Evolutionary conservation across 2,888 invertebrate species (phyloP).

Genomic region (Lamellibrachia columna): DNA sequence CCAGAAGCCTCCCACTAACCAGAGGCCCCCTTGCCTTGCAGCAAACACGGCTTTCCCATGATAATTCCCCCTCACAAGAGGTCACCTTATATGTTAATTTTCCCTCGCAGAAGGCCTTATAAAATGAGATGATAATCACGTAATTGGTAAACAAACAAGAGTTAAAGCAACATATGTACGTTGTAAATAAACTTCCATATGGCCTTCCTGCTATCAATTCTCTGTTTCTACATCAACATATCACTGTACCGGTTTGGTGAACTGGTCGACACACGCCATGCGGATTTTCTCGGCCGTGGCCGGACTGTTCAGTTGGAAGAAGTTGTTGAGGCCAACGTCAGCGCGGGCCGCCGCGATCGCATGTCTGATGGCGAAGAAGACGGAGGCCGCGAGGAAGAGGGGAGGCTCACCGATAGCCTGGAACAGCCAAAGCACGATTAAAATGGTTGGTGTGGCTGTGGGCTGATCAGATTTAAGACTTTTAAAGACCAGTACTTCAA

Average conservation of each 20-base stretch:
- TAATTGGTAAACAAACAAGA: too few relatives aligned
- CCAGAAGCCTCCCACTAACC: too few relatives aligned
- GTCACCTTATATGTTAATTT: too few relatives aligned
- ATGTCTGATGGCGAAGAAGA: slow-evolving; percentile 85
- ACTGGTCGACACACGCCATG: slow-evolving; percentile 86
- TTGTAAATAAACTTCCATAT: neutral
- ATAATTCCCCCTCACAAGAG: too few relatives aligned
- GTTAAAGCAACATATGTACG: neutral
- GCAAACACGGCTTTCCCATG: too few relatives aligned
- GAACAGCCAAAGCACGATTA: slow-evolving; percentile 47
- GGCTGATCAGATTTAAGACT: too few relatives aligned
- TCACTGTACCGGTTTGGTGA: slow-evolving; percentile 76
- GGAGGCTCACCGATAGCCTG: slow-evolving; percentile 97
- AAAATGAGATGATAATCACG: too few relatives aligned
- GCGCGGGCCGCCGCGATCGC: slow-evolving; percentile 83
- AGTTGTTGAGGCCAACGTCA: slow-evolving; percentile 74
- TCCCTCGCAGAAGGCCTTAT: too few relatives aligned
- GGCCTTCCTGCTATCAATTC: neutral
- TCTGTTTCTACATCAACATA: neutral
- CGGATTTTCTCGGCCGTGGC: slow-evolving; percentile 89
- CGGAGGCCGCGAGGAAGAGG: slow-evolving; percentile 86
- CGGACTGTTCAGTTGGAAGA: slow-evolving; percentile 79
- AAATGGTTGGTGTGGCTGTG: neutral
- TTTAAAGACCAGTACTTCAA: too few relatives aligned
- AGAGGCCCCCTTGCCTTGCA: too few relatives aligned